phyloP scores from a whole-genome alignment of 1,140 invertebrate species.

The Drosophila dunni region DNA sequence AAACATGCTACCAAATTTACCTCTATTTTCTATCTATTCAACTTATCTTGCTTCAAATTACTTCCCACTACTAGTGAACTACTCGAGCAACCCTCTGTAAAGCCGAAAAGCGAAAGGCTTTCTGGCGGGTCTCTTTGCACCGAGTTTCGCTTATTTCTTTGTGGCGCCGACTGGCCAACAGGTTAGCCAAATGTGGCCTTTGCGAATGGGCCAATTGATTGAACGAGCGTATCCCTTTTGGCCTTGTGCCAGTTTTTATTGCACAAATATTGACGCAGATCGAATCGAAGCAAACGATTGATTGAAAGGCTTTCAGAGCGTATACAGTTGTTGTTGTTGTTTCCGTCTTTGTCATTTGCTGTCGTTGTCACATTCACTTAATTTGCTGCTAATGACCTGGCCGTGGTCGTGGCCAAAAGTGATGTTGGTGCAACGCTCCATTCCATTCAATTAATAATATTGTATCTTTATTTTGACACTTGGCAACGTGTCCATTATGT shows the following conservation, averaged over 20 bases:
- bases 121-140: neutral
- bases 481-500: slow-evolving; percentile 24
- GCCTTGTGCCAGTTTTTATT: slow-evolving; percentile 42
- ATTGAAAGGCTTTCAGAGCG: slow-evolving; percentile 55
- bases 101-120: slow-evolving; percentile 49
- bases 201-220: slow-evolving; percentile 34
- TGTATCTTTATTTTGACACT: slow-evolving; percentile 44
- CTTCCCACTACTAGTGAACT: neutral
- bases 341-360: slow-evolving; percentile 8
- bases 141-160: slow-evolving; percentile 21
- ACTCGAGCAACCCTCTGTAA: neutral
- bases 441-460: slow-evolving; percentile 42
- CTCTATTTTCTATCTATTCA: too few relatives aligned
- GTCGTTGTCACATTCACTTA: slow-evolving; percentile 49
- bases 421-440: slow-evolving; percentile 29
- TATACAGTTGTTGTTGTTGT: slow-evolving; percentile 4
- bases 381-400: slow-evolving; percentile 53
- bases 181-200: slow-evolving; percentile 52
- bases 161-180: slow-evolving; percentile 51
- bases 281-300: slow-evolving; percentile 14
- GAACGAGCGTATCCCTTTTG: slow-evolving; percentile 19
- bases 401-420: slow-evolving; percentile 8
- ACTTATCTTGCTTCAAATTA: too few relatives aligned
- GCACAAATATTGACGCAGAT: slow-evolving; percentile 61
- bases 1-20: too few relatives aligned